Evolutionary conservation across 1,140 invertebrate species (phyloP), one percentile per base, ranked within the genome.

Genomic region (Pissodes strobi): DNA sequence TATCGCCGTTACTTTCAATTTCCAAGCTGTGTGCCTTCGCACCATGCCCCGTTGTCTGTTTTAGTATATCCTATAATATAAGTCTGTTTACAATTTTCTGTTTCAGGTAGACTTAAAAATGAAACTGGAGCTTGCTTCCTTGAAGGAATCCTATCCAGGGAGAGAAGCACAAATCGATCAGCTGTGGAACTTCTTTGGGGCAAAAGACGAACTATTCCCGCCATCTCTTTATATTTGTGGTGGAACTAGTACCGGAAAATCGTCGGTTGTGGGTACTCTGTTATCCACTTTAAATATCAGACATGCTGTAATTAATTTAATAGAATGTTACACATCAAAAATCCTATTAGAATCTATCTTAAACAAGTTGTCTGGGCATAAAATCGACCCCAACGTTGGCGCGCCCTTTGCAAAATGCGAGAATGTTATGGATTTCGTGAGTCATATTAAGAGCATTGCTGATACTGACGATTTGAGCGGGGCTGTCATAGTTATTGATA

Each of bases 191-290:
- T 77, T 87, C 5, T 82, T 88, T 22, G 85, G 85, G 1, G 75
- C 81, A 22, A 69, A 73, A 51, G 81, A 84, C 48, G 85, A 87
- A 71, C 80, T 83, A 1, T 79, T 86, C 70, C 87, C 87, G 6
- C 73, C 82, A 48, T 83, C 83, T 57, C 78, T 94, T 61, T 93
- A 90, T 79, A 66, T 93, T 25, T 87, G 88, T 75, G 93, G 93
- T 30, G 87, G 89, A 72, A 86, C 90, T 66, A 86, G 88, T 3
- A 90, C 89, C 10, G 93, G 92, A 17, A 95, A 95, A 80, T 87
- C 87, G 19, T 76, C 87, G 0, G 81, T 93, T 38, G 73, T 91
- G 1, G 79, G 79, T 39, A 78, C 79, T 13, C 73, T 91, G 10
- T 72, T 93, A 0, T 69, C 82, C 15, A 76, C 82, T 65, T 79